Conservation (phyloP, 2,888 invertebrate species). For the Gerris lacustris region DNA sequence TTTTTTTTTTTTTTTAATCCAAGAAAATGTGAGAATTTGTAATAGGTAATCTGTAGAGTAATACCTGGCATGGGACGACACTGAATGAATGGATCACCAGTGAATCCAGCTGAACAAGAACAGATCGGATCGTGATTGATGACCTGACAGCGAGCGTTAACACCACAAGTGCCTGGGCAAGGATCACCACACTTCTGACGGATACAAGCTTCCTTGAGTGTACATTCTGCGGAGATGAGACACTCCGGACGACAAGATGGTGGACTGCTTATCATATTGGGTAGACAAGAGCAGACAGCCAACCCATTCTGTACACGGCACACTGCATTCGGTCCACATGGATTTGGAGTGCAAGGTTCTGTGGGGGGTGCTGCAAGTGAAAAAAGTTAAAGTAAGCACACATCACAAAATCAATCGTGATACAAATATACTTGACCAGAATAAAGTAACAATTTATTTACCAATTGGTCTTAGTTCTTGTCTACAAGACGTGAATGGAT, state of each 20-base stretch:
- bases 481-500: slow-evolving; percentile 45
- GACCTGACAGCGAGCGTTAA: slow-evolving; percentile 50
- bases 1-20: no score
- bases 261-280: slow-evolving; percentile 58
- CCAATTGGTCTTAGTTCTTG: slow-evolving; percentile 17
- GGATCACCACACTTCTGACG: slow-evolving; percentile 51
- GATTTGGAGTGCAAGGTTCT: slow-evolving; percentile 66
- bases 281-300: slow-evolving; percentile 57
- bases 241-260: slow-evolving; percentile 52
- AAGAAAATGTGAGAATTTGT: no score
- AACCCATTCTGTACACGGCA: slow-evolving; percentile 49
- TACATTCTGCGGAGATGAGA: slow-evolving; percentile 51
- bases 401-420: slow-evolving; percentile 14
- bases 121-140: slow-evolving; percentile 59
- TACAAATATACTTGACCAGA: neutral
- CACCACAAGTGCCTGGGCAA: slow-evolving; percentile 53
- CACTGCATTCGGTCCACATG: slow-evolving; percentile 60
- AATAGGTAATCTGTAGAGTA: neutral
- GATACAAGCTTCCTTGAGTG: slow-evolving; percentile 53
- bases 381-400: slow-evolving; percentile 1
- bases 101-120: slow-evolving; percentile 47
- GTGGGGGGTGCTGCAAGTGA: slow-evolving; percentile 28
- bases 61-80: slow-evolving; percentile 46
- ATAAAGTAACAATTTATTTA: slow-evolving; percentile 3
- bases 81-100: slow-evolving; percentile 52